Conservation (phyloP, 1,140 invertebrate species). For the Drosophila baimaii region DNA sequence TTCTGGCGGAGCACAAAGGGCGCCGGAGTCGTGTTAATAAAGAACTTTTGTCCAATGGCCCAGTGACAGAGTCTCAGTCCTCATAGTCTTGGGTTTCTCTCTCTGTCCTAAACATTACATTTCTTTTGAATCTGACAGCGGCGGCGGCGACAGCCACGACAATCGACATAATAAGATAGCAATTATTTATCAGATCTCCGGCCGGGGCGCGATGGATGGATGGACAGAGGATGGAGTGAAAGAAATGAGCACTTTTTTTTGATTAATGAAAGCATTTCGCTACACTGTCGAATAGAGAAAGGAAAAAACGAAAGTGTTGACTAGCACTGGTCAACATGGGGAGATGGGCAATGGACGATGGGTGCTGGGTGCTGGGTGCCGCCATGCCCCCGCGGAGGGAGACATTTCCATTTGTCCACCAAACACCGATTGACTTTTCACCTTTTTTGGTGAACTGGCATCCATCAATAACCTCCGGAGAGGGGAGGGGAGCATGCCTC, state of each 20-base stretch:
- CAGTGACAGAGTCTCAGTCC: not conserved
- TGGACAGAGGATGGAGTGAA: too few relatives aligned
- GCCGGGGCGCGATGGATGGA: constrained; percentile 10
- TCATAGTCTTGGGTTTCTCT: not conserved
- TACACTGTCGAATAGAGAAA: constrained; percentile 65
- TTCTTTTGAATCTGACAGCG: constrained; percentile 25
- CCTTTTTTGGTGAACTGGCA: constrained; percentile 1
- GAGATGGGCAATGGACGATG: not conserved
- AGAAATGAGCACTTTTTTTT: constrained; percentile 67
- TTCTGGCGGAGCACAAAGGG: constrained; percentile 57
- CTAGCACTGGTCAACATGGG: constrained; percentile 47
- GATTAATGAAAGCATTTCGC: constrained; percentile 77
- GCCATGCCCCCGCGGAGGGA: constrained; percentile 19
- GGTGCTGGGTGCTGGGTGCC: not conserved
- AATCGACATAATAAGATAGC: constrained; percentile 81
- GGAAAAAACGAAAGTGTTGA: constrained; percentile 79
- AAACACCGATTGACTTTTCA: constrained; percentile 45
- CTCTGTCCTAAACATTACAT: constrained; percentile 3
- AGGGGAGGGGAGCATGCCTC: not conserved
- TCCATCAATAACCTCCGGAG: constrained; percentile 17
- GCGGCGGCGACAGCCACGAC: constrained; percentile 74
- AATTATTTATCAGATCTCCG: constrained; percentile 73
- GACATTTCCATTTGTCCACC: constrained; percentile 67
- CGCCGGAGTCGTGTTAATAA: constrained; percentile 66
- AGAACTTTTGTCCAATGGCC: constrained; percentile 55